Evolutionary conservation across 2,888 invertebrate genomes (phyloP), one percentile per base, ranked within the genome.

Genomic region (Malacosoma neustria): DNA sequence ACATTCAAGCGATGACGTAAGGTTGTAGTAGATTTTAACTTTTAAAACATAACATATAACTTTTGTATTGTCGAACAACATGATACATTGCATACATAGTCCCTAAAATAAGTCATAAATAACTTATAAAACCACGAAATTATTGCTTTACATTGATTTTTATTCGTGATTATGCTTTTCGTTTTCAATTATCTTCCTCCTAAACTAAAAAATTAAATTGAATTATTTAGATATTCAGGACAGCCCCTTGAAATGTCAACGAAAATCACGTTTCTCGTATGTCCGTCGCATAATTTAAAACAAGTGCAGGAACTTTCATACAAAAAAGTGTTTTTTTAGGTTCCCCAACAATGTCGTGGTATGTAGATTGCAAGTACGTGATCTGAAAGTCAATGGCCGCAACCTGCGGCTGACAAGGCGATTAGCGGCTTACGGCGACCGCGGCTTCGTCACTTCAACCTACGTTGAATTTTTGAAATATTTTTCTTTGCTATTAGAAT

Each of bases 301-400:
- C 43, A 44, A 46, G 47, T 48, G 37, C 35, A 45, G 44, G 38
- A 44, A 35, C 35, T 37, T 37, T 44, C 11, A 51, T 52, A 62
- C 60, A 62, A 61, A 58, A 63, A 55, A 50, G 66, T 57, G 61
- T 69, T 66, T 60, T 59, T 68, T 58, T 61, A 53, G 57, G 57
- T 53, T 59, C 67, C 62, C 52, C 54, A 53, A 59, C 63, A 64
- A 50, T 51, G 54, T 51, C 50, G 53, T 52, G 55, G 68, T 61
- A 80, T 81, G 80, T 76, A 80, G 76, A 82, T 81, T 74, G 75
- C 70, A 65, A 65, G 54, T 65, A 81, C 82, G 81, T 80, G 81
- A 75, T 73, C 69, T 57, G 79, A 63, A 69, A 75, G 67, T 71
- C 72, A 70, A 77, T 68, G 61, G 44, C 57, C 51, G 48, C 49